Base-by-base conservation (phyloP, 2,888 invertebrate species). In the Pterostichus madidus region DNA sequence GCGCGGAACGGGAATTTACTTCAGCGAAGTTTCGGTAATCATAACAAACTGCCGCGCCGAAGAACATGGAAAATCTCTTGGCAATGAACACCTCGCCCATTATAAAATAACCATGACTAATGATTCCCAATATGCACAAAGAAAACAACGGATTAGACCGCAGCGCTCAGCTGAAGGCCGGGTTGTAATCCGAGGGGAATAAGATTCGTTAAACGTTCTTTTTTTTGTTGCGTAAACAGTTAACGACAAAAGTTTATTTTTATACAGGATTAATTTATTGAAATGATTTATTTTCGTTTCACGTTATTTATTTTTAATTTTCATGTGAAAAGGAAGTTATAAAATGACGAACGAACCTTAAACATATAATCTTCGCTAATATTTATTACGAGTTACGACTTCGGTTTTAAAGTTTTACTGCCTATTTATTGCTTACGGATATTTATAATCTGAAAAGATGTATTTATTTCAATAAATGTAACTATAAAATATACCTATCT, bases 41-140 rank as follows among this genome's bases (percentile, higher is more conserved):
- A 81, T 81, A 81, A 81, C 75, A 81, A 81, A 81, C 80, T 80
- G 73, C 80, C 80, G 10, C 35, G 32, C 39, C 75, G 73, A 81
- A 75, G 81, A 81, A 81, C 81, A 81, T 75, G 64, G 83, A 83
- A 83, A 83, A 83, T 83, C 77, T 83, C 83, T 83, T 83, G 83
- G 83, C 83, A 83, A 76, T 77, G 83, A 68, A 83, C 83, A 83
- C 77, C 68, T 77, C 49, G 64, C 46, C 83, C 77, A 83, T 83
- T 83, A 83, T 61, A 77, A 83, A 83, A 68, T 83, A 83, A 83
- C 77, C 68, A 56, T 83, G 77, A 83, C 76, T 83, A 83, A 83
- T 83, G 83, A 52, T 64, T 52, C 77, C 61, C 77, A 61, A 83
- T 64, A 64, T 59, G 44, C 46, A 49, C 79, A 61, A 79, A 61